Evolutionary conservation across 2,888 invertebrate species (phyloP), one percentile per base, ranked within the genome.

Genomic region (Spatulosminthurus flaviceps): DNA sequence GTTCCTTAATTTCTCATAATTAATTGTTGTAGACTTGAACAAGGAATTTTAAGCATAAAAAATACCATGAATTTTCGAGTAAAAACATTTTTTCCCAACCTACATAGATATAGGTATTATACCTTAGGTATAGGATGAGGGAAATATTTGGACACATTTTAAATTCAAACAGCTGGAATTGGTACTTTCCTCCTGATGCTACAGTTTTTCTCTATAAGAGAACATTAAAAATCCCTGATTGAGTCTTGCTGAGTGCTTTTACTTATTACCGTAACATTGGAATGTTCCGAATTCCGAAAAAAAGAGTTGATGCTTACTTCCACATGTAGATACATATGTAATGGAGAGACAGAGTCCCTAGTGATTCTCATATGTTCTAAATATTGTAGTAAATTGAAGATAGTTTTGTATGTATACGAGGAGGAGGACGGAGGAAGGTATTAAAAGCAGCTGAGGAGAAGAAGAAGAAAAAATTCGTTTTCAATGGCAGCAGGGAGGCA

Each of bases 401-500:
- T 66, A 26, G 28, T 76, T 74, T 64, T 22, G n/a, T n/a, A n/a
- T n/a, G n/a, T n/a, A n/a, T n/a, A 21, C 21, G 19, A 71, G 42
- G 69, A 34, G 34, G 34, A 34, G 19, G 69, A 29, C 28, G 42
- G 41, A 42, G 71, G 71, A 71, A 71, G 21, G 34, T 71, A 71
- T 71, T 41, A 70, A 21, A 71, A 71, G 71, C 43, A 22, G 74
- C 16, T 51, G 60, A 60, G 73, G 73, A 73, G 71, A 61, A 61
- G 75, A 76, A 66, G 42, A 66, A 74, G 80, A 83, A 84, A 84
- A 85, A 84, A 85, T 83, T 85, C 85, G 84, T 85, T 85, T 85
- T 85, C 83, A 84, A 84, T 85, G 84, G 84, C 85, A 85, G 85
- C 85, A 83, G 85, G 85, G 85, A 84, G 81, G 83, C 85, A 81